phyloP scores from a whole-genome alignment of 2,797 vertebrate species.

The Spea hammondii region DNA sequence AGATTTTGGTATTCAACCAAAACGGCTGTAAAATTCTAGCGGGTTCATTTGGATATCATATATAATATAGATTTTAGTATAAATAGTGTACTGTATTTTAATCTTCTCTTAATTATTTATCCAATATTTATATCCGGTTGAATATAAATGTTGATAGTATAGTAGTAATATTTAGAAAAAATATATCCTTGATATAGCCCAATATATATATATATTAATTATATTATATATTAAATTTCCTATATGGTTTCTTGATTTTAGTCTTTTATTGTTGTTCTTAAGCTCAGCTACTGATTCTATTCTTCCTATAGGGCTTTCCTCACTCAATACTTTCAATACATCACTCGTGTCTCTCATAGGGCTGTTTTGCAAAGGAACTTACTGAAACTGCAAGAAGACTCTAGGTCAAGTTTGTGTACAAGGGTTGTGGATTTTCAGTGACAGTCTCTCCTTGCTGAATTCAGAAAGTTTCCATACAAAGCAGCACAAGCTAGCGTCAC shows the following conservation, averaged over 20 bases:
- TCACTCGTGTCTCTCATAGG: slow-evolving; percentile 72
- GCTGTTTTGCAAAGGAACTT: slow-evolving; percentile 80
- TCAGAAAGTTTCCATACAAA: slow-evolving; percentile 97
- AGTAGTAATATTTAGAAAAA: too few species aligned
- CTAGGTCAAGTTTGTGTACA: slow-evolving; percentile 99
- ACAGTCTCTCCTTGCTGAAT: slow-evolving; percentile 77
- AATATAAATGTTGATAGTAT: too few species aligned
- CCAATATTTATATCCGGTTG: too few species aligned
- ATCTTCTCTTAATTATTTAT: too few species aligned
- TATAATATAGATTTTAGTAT: too few species aligned
- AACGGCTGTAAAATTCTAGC: too few species aligned
- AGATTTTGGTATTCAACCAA: too few species aligned
- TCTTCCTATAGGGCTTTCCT: slow-evolving; percentile 70
- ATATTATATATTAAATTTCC: too few species aligned
- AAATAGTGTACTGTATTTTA: too few species aligned
- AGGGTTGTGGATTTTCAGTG: slow-evolving; percentile 92
- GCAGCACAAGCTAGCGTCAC: slow-evolving; percentile 87
- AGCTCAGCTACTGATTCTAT: slow-evolving; percentile 73
- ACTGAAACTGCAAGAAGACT: slow-evolving; percentile 80
- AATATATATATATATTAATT: too few species aligned
- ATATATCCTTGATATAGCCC: too few species aligned
- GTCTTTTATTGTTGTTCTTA: slow-evolving; percentile 75
- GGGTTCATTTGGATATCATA: too few species aligned
- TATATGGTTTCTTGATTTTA: slow-evolving; percentile 58
- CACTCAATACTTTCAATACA: slow-evolving; percentile 74